Evolutionary conservation across 1,140 invertebrate species (phyloP).

Genomic region (Drosophila paulistorum): DNA sequence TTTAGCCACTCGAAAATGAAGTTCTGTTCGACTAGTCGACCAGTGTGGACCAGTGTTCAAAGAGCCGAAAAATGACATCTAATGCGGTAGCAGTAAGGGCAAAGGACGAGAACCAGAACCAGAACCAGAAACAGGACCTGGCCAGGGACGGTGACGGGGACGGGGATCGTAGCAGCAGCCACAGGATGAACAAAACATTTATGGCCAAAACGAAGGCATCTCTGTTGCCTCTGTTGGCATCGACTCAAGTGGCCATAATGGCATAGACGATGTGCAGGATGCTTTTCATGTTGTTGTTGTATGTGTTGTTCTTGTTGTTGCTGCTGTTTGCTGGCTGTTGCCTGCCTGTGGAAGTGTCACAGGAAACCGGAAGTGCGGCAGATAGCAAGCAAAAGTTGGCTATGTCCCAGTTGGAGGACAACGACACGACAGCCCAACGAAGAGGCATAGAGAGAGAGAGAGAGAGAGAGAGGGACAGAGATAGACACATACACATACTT

Average conservation of each 20-base stretch:
- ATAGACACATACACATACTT: not conserved
- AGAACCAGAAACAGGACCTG: too few relatives aligned
- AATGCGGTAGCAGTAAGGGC: slow-evolving; percentile 29
- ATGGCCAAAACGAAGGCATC: slow-evolving; percentile 64
- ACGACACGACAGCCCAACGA: slow-evolving; percentile 34
- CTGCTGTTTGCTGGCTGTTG: slow-evolving; percentile 14
- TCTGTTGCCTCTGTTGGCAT: slow-evolving; percentile 55
- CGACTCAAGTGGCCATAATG: slow-evolving; percentile 77
- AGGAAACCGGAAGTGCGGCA: slow-evolving; percentile 78
- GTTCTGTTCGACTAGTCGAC: not conserved
- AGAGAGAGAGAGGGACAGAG: too few relatives aligned
- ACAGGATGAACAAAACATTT: slow-evolving; percentile 63
- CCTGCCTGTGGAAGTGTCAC: slow-evolving; percentile 66
- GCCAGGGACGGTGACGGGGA: not conserved
- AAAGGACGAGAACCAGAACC: not conserved
- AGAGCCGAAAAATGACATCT: slow-evolving; percentile 64
- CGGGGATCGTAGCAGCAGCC: not conserved
- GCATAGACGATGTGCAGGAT: slow-evolving; percentile 78
- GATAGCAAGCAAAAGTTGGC: slow-evolving; percentile 70
- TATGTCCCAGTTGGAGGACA: slow-evolving; percentile 56
- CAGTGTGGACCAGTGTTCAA: slow-evolving; percentile 43
- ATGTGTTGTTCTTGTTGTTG: slow-evolving; percentile 39
- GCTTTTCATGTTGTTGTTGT: slow-evolving; percentile 36
- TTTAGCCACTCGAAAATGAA: not conserved
- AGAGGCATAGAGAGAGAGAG: not conserved